Evolutionary conservation across 2,888 invertebrate genomes (phyloP), one percentile per base, ranked within the genome.

Genomic region (Drosophila pseudotakahashii): DNA sequence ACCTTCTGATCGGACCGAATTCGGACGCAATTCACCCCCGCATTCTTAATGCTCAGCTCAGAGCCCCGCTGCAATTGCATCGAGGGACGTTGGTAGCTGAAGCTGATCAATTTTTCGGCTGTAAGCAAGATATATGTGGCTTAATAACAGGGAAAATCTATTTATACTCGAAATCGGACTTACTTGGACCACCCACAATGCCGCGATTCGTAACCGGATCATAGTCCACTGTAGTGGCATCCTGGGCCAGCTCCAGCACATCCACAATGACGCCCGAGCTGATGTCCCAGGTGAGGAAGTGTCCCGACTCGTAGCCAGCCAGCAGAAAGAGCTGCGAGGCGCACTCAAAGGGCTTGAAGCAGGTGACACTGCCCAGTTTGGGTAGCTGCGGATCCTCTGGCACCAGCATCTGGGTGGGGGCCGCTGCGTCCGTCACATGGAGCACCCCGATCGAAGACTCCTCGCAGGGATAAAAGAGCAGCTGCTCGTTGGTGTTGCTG

Each of bases 241-340:
- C 95, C 76, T 95, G 94, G 19, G 94, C 93, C 32, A 93, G 92
- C 23, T 88, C 84, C 19, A 85, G 42, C 2, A 89, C 53, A 73
- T 90, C 89, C 7, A 91, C 74, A 45, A 89, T 75, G 3, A 79
- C 81, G 7, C 93, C 93, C 79, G 94, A 94, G 80, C 93, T 94
- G 80, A 95, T 92, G 92, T 96, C 95, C 95, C 96, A 97, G 19
- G 96, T 92, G 13, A 94, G 92, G 53, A 96, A 92, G 90, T 95
- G 94, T 1, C 96, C 96, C 23, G 94, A 94, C 90, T 97, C 97
- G 78, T 96, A 96, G 45, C 95, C 95, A 13, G 94, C 95, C 54
- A 97, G 91, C 23, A 96, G 88, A 84, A 93, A 94, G 4, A 92
- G 92, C 74, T 94, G 93, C 11, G 91, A 92, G 37, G 82, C 88